Evolutionary conservation across 2,888 invertebrate species (phyloP).

Genomic region (Callyntrura guangdongensis): DNA sequence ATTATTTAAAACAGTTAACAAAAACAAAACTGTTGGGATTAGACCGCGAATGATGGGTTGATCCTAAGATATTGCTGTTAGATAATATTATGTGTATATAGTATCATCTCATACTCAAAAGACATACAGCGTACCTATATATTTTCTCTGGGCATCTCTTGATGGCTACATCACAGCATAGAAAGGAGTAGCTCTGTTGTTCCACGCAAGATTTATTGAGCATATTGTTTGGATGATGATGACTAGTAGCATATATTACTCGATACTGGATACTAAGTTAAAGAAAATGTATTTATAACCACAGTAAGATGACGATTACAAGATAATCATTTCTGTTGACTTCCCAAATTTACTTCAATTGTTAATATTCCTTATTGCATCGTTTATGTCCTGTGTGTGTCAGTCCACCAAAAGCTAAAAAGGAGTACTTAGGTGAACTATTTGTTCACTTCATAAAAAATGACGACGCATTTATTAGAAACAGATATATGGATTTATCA

Average conservation of each 20-base stretch:
- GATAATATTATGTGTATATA: conserved; percentile 1
- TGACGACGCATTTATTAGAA: background rate
- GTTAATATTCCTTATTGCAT: conserved; percentile 33
- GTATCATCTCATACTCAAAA: background rate
- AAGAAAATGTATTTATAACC: conserved; percentile 27
- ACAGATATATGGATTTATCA: background rate
- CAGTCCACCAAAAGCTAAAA: conserved; percentile 33
- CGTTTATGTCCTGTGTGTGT: conserved; percentile 58
- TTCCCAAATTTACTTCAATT: conserved; percentile 44
- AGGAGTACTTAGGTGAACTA: conserved; percentile 1
- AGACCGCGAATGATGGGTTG: conserved; percentile 44
- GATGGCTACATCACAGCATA: too few species aligned
- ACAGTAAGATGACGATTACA: conserved; percentile 33
- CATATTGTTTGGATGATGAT: background rate
- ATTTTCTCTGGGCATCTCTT: background rate
- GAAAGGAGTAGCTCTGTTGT: background rate
- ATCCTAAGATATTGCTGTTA: conserved; percentile 34
- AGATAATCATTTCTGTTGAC: conserved; percentile 54
- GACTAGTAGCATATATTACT: conserved; percentile 2
- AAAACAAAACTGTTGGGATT: conserved; percentile 56
- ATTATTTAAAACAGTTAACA: conserved; percentile 11
- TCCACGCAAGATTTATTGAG: conserved; percentile 7
- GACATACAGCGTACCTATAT: background rate
- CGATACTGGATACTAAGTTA: background rate
- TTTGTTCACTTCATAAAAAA: conserved; percentile 27